Evolutionary conservation across 2,113 vertebrate genomes (phyloP).

Genomic region (Gallinago jamesoni): DNA sequence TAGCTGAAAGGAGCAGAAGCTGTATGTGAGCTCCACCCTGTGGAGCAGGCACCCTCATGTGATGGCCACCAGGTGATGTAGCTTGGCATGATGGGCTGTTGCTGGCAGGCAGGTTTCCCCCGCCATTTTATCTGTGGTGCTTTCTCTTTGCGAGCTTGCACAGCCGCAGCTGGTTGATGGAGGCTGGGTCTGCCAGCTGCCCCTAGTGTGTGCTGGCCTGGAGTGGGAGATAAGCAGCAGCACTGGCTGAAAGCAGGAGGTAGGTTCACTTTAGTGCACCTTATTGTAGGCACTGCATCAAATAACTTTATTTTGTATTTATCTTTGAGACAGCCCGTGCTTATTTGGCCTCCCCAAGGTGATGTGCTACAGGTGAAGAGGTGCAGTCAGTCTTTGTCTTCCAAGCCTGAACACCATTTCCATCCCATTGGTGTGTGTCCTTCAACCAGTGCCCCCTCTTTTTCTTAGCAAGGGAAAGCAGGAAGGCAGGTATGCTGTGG

Average conservation of each 20-base stretch:
- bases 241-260: background rate
- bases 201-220: background rate
- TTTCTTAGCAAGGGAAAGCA: background rate
- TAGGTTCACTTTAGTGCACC: background rate
- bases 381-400: background rate
- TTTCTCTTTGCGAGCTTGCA: background rate
- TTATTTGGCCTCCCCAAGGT: background rate
- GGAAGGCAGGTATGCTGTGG: background rate
- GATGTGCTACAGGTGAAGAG: background rate
- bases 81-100: background rate
- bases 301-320: background rate
- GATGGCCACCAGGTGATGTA: background rate
- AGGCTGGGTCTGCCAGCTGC: background rate
- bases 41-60: background rate
- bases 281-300: background rate
- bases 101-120: rapidly evolving
- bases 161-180: background rate
- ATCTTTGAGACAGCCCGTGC: background rate
- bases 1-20: background rate
- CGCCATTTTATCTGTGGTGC: background rate
- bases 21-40: background rate
- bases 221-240: background rate
- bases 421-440: background rate
- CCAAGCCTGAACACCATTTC: background rate
- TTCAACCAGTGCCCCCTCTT: background rate